phyloP scores from a whole-genome alignment of 2,888 invertebrate species.

The Synergus itoensis region DNA sequence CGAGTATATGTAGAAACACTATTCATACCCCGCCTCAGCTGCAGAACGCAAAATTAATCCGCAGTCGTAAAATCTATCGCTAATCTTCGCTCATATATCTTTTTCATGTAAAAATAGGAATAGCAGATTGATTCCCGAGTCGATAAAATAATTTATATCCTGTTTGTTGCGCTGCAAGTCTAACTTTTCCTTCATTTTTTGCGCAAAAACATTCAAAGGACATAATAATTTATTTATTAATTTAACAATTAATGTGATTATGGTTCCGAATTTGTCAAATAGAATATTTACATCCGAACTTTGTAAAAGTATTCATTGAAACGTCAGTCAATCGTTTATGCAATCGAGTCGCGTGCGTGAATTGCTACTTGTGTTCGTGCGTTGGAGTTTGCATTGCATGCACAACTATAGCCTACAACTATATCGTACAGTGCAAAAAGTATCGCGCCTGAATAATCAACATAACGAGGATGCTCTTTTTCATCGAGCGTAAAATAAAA shows the following conservation, averaged over 20 bases:
- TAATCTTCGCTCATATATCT: background rate
- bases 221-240: background rate
- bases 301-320: background rate
- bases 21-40: background rate
- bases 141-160: background rate
- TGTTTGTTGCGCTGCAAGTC: background rate
- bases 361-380: slow-evolving; percentile 40
- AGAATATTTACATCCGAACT: background rate
- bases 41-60: slow-evolving; percentile 48
- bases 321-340: slow-evolving; percentile 61
- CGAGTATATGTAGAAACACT: slow-evolving; percentile 2
- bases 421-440: background rate
- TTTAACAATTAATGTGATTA: background rate
- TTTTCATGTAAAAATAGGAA: background rate
- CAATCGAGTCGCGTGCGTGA: slow-evolving; percentile 55
- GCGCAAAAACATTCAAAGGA: background rate
- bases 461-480: slow-evolving; percentile 9
- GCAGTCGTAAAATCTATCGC: slow-evolving; percentile 15
- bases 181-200: background rate
- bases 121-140: background rate
- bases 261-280: background rate
- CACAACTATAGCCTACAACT: background rate
- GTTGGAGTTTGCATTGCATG: slow-evolving; percentile 45
- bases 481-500: background rate
- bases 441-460: background rate